Base-by-base conservation (phyloP, 2,888 invertebrate species). In the Nephrocerus scutellatus region DNA sequence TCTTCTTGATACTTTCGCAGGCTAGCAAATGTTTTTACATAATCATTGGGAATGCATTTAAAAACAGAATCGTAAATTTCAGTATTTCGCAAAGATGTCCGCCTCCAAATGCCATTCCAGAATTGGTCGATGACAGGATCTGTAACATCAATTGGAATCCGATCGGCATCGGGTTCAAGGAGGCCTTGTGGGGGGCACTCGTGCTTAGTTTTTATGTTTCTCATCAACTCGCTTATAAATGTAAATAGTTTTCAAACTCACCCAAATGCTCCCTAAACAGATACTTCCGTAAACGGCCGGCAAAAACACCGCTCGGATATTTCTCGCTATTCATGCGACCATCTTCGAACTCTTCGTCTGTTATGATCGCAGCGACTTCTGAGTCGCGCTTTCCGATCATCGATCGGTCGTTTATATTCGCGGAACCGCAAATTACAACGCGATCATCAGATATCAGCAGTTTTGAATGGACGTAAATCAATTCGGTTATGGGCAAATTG, bases 381-480 rank as follows among this genome's bases (percentile, higher is more conserved):
- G 95, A 95, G 60, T 97, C 97, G 48, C 97, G 74, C 44, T 82
- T 87, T 1, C 97, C 97, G 36, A 92, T 74, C 78, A 97, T 78
- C 39, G 93, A 95, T 35, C 97, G 73, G 63, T 98, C 97, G 60
- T 98, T 98, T 53, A 98, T 93, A 61, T 98, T 98, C 0, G 97
- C 96, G 5, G 95, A 96, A 13, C 97, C 97, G 56, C 96, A 95
- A 47, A 98, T 92, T 1, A 90, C 81, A 3, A 79, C 74, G 50
- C 80, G 79, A 65, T 98, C 97, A 62, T 98, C 97, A 1, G 86
- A 86, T 44, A 98, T 91, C 69, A 97, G 75, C 41, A 98, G 70
- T 70, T 98, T 98, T 41, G 95, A 93, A 70, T 98, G 97, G 10
- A 98, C 93, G 68, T 98, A 98, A 39, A 98, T 82, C 7, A 97